phyloP scores from a whole-genome alignment of 2,888 invertebrate species.

The Pycnomerus fuliginosus region DNA sequence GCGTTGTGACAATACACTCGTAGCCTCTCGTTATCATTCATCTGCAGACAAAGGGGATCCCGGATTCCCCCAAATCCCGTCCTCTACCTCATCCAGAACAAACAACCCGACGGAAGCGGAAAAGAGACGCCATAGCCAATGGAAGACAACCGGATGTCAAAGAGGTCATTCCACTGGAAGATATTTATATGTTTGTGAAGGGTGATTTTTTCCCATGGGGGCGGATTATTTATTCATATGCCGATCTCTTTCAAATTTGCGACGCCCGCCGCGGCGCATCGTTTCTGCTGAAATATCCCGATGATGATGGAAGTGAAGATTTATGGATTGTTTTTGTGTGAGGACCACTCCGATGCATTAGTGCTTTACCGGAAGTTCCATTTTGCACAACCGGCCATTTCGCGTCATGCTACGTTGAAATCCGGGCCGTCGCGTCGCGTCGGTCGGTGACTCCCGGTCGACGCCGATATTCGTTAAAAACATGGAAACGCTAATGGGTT shows the following conservation, averaged over 20 bases:
- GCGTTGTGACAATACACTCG: slow-evolving; percentile 46
- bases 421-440: slow-evolving; percentile 35
- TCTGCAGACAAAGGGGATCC: slow-evolving; percentile 40
- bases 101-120: slow-evolving; percentile 48
- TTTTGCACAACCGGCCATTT: slow-evolving; percentile 35
- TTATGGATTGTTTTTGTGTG: no score
- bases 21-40: slow-evolving; percentile 48
- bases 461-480: slow-evolving; percentile 42
- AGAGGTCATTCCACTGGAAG: slow-evolving; percentile 50
- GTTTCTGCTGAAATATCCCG: no score
- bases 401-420: slow-evolving; percentile 38
- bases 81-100: slow-evolving; percentile 38
- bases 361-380: slow-evolving; percentile 34
- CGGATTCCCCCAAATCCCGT: slow-evolving; percentile 31
- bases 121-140: slow-evolving; percentile 45
- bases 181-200: slow-evolving; percentile 50
- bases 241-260: no score
- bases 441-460: slow-evolving; percentile 39
- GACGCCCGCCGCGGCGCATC: slow-evolving; percentile 19
- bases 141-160: slow-evolving; percentile 47
- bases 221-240: slow-evolving; percentile 45
- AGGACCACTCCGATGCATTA: no score
- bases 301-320: no score
- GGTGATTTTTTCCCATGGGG: slow-evolving; percentile 44
- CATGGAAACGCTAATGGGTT: slow-evolving; percentile 41